phyloP scores from a whole-genome alignment of 2,888 invertebrate species.

The Campopleginae sp. region DNA sequence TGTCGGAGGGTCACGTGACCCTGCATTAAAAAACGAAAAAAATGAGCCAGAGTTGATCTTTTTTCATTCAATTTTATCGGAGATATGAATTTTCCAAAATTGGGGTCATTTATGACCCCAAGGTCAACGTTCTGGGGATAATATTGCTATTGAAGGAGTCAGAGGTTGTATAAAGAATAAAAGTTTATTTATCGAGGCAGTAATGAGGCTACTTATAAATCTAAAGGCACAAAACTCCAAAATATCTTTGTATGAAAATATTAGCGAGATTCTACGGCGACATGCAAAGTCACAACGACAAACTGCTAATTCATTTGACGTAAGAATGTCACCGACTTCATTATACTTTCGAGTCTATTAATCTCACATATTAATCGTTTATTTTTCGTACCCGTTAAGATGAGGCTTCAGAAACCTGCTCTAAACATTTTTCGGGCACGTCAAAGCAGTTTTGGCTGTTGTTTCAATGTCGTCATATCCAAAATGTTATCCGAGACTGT shows the following conservation, averaged over 20 bases:
- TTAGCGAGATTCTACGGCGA: neutral
- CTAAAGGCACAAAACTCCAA: conserved; percentile 2
- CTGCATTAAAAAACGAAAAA: too few relatives aligned
- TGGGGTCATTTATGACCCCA: too few relatives aligned
- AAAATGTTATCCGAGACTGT: conserved; percentile 56
- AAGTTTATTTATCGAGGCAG: neutral
- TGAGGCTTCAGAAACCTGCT: neutral
- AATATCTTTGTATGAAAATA: neutral
- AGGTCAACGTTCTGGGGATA: too few relatives aligned
- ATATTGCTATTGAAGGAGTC: neutral
- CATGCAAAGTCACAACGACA: neutral
- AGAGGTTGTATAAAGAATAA: neutral
- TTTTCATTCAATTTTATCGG: too few relatives aligned
- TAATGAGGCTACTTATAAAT: conserved; percentile 2
- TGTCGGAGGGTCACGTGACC: too few relatives aligned
- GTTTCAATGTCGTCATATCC: conserved; percentile 63
- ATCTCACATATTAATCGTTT: neutral
- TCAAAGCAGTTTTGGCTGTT: conserved; percentile 61
- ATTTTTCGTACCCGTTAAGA: neutral
- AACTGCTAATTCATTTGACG: neutral
- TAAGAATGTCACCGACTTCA: neutral
- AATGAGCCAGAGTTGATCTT: too few relatives aligned
- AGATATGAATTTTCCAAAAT: too few relatives aligned
- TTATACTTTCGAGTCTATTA: neutral
- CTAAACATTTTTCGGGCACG: neutral